Percentiles rank a stretch among this genome's conserved stretches.
Evolutionary conservation across 2,113 vertebrate species (phyloP).

Genomic region (Dolichotis patagonum): DNA sequence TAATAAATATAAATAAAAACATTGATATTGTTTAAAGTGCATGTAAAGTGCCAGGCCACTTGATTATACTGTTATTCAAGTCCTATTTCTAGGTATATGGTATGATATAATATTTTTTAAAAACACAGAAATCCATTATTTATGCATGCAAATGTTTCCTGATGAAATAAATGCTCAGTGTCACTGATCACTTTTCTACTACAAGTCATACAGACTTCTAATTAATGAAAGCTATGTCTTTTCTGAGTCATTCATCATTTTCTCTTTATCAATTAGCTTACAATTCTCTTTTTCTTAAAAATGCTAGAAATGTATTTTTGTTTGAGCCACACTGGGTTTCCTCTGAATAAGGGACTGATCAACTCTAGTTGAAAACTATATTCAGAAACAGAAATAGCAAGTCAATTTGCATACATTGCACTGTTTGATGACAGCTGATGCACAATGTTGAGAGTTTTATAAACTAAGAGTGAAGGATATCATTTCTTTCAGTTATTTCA

Average conservation of each 20-base stretch:
- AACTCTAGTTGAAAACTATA: constrained; percentile 23
- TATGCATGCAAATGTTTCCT: constrained; percentile 31
- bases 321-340: background rate
- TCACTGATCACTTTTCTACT: constrained; percentile 51
- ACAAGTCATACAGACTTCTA: background rate
- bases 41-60: background rate
- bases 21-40: background rate
- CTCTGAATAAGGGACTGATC: background rate
- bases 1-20: constrained; percentile 25
- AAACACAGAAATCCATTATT: constrained; percentile 18
- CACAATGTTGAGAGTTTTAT: background rate
- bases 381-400: constrained; percentile 3
- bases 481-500: background rate
- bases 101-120: constrained; percentile 34
- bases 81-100: background rate
- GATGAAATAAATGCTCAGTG: constrained; percentile 1
- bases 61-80: background rate
- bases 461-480: background rate
- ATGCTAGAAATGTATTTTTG: background rate
- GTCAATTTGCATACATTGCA: background rate
- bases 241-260: constrained; percentile 54
- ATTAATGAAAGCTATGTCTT: constrained; percentile 36
- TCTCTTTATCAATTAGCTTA: constrained; percentile 14
- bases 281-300: background rate
- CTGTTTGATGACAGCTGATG: background rate